These are phyloP conservation scores for Platorchestia sp. DNA, from an alignment of 1,140 invertebrate species.

Conservation along the genomic window DNA sequence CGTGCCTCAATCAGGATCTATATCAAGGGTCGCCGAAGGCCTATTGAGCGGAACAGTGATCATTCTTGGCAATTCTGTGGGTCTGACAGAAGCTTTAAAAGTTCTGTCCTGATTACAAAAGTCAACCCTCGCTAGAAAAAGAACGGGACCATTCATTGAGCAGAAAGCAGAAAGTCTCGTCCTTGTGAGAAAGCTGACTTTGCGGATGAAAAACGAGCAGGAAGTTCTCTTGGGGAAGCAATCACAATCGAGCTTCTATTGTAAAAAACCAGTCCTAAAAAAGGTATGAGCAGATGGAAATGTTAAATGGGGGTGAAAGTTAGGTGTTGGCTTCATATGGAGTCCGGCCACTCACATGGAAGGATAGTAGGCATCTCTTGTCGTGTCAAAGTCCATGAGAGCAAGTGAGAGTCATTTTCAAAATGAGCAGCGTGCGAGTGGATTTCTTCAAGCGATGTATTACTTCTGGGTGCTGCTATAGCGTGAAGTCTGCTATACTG, in stretches of 20 bases:
- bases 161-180: conserved; percentile 13
- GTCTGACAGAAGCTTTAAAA: conserved; percentile 47
- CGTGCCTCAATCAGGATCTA: not conserved
- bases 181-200: conserved; percentile 1
- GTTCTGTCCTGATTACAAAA: conserved; percentile 47
- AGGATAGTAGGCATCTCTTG: no score
- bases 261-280: not conserved
- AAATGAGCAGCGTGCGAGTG: no score
- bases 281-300: not conserved
- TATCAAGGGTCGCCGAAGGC: conserved; percentile 29
- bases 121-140: conserved; percentile 34
- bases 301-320: not conserved
- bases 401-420: no score
- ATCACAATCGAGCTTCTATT: conserved; percentile 26
- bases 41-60: conserved; percentile 40
- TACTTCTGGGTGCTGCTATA: no score
- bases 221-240: conserved; percentile 1
- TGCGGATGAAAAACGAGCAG: not conserved
- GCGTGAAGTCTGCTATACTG: no score
- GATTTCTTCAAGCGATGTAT: no score
- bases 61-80: conserved; percentile 49
- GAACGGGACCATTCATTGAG: not conserved
- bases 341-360: no score
- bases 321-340: not conserved
- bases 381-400: no score